Conservation (phyloP, 2,888 invertebrate species). For the Rhagium mordax region DNA sequence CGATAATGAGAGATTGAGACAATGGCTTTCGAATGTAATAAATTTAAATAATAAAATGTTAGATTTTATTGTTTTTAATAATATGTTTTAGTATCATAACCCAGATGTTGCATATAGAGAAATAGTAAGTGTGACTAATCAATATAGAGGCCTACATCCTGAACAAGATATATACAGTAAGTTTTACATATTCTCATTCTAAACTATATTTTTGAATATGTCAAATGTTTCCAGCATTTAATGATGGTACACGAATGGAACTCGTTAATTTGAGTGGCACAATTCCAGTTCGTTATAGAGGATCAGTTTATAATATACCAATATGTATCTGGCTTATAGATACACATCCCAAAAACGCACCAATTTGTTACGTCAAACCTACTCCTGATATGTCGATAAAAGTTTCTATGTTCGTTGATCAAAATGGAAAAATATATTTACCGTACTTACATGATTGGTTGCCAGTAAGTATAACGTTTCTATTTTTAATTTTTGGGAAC, state of each 20-base stretch:
- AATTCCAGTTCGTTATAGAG: slow-evolving; percentile 93
- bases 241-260: slow-evolving; percentile 87
- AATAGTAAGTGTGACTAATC: slow-evolving; percentile 76
- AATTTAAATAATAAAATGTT: slow-evolving; percentile 4
- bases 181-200: slow-evolving; percentile 52
- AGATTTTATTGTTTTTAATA: not conserved
- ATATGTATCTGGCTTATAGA: slow-evolving; percentile 97
- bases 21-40: slow-evolving; percentile 71
- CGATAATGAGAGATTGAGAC: slow-evolving; percentile 72
- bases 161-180: slow-evolving; percentile 81
- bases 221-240: slow-evolving; percentile 87
- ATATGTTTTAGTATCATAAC: slow-evolving; percentile 78
- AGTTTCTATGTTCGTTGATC: slow-evolving; percentile 94
- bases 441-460: slow-evolving; percentile 98
- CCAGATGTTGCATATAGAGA: slow-evolving; percentile 79
- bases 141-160: slow-evolving; percentile 78
- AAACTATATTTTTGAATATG: not conserved
- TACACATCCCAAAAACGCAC: slow-evolving; percentile 97
- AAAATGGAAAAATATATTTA: slow-evolving; percentile 95
- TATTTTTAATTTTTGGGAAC: not conserved
- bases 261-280: slow-evolving; percentile 91
- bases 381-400: slow-evolving; percentile 97
- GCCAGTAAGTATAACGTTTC: slow-evolving; percentile 72
- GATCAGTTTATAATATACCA: slow-evolving; percentile 94
- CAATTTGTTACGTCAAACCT: slow-evolving; percentile 95